Conservation (phyloP, 2,888 invertebrate species). For the Cryptus armator region DNA sequence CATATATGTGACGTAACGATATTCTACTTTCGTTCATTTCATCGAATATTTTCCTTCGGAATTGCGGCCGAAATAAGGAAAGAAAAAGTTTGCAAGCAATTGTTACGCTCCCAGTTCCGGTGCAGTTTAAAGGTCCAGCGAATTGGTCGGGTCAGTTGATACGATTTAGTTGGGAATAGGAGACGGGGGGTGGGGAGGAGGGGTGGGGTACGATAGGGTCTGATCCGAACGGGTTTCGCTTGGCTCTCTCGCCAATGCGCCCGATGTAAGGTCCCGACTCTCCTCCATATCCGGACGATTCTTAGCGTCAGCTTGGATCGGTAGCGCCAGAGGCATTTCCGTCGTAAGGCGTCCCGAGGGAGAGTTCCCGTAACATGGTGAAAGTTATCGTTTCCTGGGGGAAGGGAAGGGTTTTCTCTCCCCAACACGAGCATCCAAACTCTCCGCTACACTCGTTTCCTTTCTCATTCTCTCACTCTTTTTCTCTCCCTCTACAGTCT, state of each 20-base stretch:
- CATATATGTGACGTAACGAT: neutral
- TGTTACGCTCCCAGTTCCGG: conserved; percentile 34
- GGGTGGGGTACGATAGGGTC: conserved; percentile 33
- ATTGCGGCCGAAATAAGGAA: neutral
- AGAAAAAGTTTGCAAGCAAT: conserved; percentile 29
- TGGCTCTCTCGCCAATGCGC: conserved; percentile 38
- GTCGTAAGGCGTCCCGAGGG: conserved; percentile 74
- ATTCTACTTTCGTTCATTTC: neutral
- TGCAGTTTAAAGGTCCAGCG: conserved; percentile 52
- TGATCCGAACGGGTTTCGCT: conserved; percentile 35
- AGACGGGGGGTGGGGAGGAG: neutral
- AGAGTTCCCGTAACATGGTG: conserved; percentile 74
- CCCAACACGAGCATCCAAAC: conserved; percentile 54
- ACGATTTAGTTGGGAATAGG: conserved; percentile 54
- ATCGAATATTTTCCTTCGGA: neutral
- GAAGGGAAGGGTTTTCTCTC: conserved; percentile 15
- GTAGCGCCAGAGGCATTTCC: conserved; percentile 66
- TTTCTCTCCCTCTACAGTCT: conserved; percentile 19
- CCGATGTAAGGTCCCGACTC: conserved; percentile 53
- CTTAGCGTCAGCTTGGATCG: conserved; percentile 53
- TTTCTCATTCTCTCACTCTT: conserved; percentile 44
- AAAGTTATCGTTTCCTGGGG: conserved; percentile 78
- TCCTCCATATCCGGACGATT: conserved; percentile 64
- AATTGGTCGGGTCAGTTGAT: conserved; percentile 50
- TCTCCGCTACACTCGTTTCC: conserved; percentile 45